These are phyloP conservation scores for Lanius collurio DNA, from an alignment of 2,113 vertebrate species.

Conservation along the genomic window DNA sequence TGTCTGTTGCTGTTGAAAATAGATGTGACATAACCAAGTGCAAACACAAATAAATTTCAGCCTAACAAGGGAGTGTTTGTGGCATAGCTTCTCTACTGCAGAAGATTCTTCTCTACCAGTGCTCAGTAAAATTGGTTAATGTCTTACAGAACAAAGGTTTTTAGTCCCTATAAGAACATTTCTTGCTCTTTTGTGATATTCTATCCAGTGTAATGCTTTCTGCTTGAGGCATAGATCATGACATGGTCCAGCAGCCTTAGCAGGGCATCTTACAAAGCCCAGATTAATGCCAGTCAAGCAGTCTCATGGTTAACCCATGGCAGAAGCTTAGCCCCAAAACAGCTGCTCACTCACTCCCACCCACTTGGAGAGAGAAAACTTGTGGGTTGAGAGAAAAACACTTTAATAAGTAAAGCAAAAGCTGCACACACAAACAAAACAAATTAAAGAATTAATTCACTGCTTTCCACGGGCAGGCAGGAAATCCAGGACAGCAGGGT, in stretches of 20 bases:
- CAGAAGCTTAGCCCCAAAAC: background rate
- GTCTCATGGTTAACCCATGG: rapidly evolving
- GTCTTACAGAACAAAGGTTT: background rate
- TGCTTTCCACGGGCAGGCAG: rapidly evolving
- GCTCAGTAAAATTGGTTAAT: background rate
- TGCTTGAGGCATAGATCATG: background rate
- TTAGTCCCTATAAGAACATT: background rate
- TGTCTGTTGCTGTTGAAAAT: background rate
- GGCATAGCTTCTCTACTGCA: background rate
- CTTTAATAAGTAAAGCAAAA: background rate
- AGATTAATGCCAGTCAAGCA: background rate
- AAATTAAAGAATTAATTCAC: background rate
- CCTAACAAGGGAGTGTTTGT: background rate
- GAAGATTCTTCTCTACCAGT: background rate
- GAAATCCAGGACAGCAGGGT: background rate
- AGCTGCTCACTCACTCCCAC: rapidly evolving
- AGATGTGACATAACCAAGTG: background rate
- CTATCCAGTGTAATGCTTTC: background rate
- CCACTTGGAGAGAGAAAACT: background rate
- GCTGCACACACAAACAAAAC: background rate
- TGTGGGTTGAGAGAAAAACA: background rate
- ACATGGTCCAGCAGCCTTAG: background rate
- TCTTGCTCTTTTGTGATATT: background rate
- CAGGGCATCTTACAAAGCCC: background rate
- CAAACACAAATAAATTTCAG: background rate